phyloP scores from a whole-genome alignment of 37 sponge, comb jelly and placozoan species.

The Beroe ovata region DNA sequence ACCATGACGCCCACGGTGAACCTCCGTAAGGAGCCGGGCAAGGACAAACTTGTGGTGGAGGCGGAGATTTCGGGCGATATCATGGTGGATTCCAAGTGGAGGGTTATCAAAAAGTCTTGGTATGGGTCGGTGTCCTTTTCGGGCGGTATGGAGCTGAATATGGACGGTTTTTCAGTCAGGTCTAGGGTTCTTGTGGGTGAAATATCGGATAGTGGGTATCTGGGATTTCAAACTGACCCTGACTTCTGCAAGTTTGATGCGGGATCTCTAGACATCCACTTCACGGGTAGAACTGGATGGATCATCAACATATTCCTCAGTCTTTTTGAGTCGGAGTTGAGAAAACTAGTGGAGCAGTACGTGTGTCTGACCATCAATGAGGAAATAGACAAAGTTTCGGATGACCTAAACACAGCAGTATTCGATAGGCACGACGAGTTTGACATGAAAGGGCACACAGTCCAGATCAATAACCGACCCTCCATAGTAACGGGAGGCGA shows the following conservation, averaged over 20 bases:
- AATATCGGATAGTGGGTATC: background rate
- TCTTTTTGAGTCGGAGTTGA: background rate
- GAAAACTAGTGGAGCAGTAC: constrained; percentile 5
- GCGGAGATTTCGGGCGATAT: constrained; percentile 5
- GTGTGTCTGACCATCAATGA: constrained; percentile 14
- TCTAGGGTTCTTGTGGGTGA: constrained; percentile 3
- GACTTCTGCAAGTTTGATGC: background rate
- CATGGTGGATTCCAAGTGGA: background rate
- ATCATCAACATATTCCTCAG: constrained; percentile 17
- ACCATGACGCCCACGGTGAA: background rate
- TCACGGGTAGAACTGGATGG: constrained; percentile 10
- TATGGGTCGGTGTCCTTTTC: background rate
- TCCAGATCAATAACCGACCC: constrained; percentile 35
- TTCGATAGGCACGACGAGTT: constrained; percentile 23
- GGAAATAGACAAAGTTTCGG: background rate
- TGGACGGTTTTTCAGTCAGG: background rate
- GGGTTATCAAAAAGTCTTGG: background rate
- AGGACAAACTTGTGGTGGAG: constrained; percentile 6
- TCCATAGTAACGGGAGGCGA: constrained; percentile 17
- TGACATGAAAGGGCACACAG: constrained; percentile 1
- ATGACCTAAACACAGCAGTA: background rate
- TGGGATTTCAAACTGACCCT: constrained; percentile 4
- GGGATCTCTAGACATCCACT: constrained; percentile 12
- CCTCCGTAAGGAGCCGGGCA: background rate
- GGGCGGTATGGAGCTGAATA: background rate